Evolutionary conservation across 2,888 invertebrate species (phyloP), one percentile per base, ranked within the genome.

Genomic region (Glaucopsyche alexis): DNA sequence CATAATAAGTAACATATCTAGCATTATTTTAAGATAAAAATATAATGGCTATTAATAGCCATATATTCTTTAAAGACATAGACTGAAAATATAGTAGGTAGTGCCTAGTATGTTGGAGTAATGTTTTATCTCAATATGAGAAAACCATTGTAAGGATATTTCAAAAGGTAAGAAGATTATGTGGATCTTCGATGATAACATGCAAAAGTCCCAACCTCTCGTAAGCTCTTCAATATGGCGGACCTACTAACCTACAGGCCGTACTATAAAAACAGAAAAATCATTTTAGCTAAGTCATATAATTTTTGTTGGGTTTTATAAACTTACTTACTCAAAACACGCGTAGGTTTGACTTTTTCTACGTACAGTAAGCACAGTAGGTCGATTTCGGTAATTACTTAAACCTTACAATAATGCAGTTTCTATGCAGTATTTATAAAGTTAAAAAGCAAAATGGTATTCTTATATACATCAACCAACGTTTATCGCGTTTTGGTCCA

Each of bases 91-190:
- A 45, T 16, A 29, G 52, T 52, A 52, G 52, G 52, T 2, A 52
- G 52, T 16, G n/a, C 52, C 16, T 16, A 52, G 52, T 52, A 52
- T 52, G n/a, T 52, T 52, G 16, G 8, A 52, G 16, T 16, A 16
- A 16, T 52, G 52, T 16, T 52, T 55, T 19, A 19, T 55, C 55
- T 19, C 55, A 19, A 60, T 60, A 60, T 60, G 29, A 29, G 13
- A 13, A 60, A 60, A 60, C 60, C 60, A 60, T 38, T 60, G 38
- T 60, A 38, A 60, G 29, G 60, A 60, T 60, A 60, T 60, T 60
- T 60, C 60, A 60, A 38, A 60, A 60, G 60, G 60, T 60, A 60
- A 38, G 29, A 60, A 60, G 60, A 60, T 60, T 60, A 60, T 60
- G 29, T 29, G 60, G 60, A 60, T 60, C 13, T 29, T 13, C 60